Percentiles rank a stretch among this genome's conserved stretches.
These are phyloP conservation scores for Melipona bicolor DNA, from an alignment of 2,888 invertebrate genomes.

Conservation along the genomic window DNA sequence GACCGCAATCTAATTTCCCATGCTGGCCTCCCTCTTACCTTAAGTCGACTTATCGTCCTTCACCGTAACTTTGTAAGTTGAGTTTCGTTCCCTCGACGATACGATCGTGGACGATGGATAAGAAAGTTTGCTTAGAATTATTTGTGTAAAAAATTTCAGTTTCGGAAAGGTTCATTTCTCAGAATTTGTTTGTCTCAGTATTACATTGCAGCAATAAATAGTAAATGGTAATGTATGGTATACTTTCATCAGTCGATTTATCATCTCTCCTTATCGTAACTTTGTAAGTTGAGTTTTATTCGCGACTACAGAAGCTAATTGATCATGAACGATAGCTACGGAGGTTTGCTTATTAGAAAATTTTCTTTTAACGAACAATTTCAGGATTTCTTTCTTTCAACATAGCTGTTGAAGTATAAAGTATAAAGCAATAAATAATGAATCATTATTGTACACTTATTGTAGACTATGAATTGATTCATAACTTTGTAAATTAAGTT, in stretches of 20 bases:
- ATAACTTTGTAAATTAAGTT: background rate
- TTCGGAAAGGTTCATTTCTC: too few species aligned
- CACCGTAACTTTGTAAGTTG: too few species aligned
- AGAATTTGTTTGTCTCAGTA: too few species aligned
- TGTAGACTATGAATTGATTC: too few species aligned
- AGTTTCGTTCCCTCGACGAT: too few species aligned
- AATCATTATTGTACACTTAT: too few species aligned
- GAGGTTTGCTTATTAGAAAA: background rate
- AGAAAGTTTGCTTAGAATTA: too few species aligned
- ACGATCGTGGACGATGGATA: too few species aligned
- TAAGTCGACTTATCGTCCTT: conserved; percentile 9
- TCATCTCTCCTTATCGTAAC: background rate
- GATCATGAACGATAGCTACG: background rate
- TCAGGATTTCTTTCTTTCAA: background rate
- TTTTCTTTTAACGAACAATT: background rate
- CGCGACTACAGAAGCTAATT: background rate
- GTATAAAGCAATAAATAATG: background rate
- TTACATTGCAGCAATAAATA: too few species aligned
- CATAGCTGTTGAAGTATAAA: background rate
- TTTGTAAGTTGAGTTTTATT: background rate
- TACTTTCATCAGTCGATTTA: too few species aligned
- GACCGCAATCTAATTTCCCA: conserved; percentile 15
- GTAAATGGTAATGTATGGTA: too few species aligned
- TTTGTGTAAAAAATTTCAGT: too few species aligned
- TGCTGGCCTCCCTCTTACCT: background rate